Evolutionary conservation across 2,888 invertebrate genomes (phyloP).

Genomic region (Clistopyga incitator): DNA sequence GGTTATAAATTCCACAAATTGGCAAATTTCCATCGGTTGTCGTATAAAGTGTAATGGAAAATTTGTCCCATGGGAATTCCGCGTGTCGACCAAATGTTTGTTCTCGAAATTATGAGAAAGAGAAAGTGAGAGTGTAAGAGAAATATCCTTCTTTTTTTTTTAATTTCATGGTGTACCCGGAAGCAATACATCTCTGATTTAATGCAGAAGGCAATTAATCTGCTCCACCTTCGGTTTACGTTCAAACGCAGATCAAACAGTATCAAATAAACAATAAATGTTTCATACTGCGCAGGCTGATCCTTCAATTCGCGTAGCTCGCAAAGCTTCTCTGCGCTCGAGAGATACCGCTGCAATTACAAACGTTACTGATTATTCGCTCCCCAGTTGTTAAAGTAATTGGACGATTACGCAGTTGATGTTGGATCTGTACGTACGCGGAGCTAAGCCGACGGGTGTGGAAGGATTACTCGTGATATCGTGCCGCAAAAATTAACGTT

Average conservation of each 20-base stretch:
- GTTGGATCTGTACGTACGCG: not conserved
- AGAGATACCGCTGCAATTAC: not conserved
- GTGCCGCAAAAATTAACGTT: slow-evolving; percentile 7
- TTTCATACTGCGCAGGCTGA: not conserved
- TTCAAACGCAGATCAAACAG: not conserved
- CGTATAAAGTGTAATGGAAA: too few relatives aligned
- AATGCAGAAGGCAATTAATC: not conserved
- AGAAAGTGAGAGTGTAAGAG: too few relatives aligned
- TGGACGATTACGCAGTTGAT: slow-evolving; percentile 36
- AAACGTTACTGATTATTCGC: slow-evolving; percentile 2
- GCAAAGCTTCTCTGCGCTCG: not conserved
- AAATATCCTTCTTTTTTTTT: not conserved
- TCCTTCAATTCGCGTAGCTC: not conserved
- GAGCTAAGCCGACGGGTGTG: not conserved
- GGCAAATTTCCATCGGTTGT: not conserved
- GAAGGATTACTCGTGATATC: slow-evolving; percentile 7
- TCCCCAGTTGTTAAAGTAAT: slow-evolving; percentile 17
- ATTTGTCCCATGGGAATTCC: too few relatives aligned
- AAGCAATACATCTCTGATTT: not conserved
- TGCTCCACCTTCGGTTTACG: not conserved
- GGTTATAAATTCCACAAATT: not conserved
- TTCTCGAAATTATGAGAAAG: too few relatives aligned
- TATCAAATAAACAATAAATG: slow-evolving; percentile 13
- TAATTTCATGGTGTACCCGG: not conserved
- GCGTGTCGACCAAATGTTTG: too few relatives aligned